These are phyloP conservation scores for Catostylus mosaicus DNA, from an alignment of 30 jellyfish, hydroid and myxozoan species.

Conservation along the genomic window DNA sequence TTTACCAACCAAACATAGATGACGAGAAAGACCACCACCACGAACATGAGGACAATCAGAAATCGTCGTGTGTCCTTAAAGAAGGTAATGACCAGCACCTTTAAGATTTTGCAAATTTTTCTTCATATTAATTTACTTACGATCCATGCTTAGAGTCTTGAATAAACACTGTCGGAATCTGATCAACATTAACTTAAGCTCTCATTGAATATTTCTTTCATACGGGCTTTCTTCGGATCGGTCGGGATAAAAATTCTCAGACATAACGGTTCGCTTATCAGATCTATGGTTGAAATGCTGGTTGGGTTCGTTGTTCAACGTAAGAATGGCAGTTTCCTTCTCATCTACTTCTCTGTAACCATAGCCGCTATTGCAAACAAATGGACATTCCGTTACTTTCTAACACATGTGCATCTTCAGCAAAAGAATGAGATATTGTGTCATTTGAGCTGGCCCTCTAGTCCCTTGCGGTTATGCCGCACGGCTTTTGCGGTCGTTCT, in stretches of 20 bases:
- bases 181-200: conserved; percentile 23
- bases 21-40: conserved; percentile 4
- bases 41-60: conserved; percentile 4
- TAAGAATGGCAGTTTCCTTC: conserved; percentile 38
- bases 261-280: conserved; percentile 75
- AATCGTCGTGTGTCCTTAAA: conserved; percentile 46
- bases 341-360: not conserved
- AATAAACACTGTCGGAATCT: conserved; percentile 33
- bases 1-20: conserved; percentile 64
- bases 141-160: not conserved
- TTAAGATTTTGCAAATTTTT: not conserved
- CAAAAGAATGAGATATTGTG: conserved; percentile 10
- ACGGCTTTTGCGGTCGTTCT: conserved; percentile 43
- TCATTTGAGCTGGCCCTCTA: conserved; percentile 3
- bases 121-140: not conserved
- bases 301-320: conserved; percentile 25
- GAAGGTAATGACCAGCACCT: conserved; percentile 5
- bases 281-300: conserved; percentile 42
- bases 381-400: conserved; percentile 19
- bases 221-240: conserved; percentile 10
- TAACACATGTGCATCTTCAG: not conserved
- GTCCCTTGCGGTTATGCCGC: conserved; percentile 29
- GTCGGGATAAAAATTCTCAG: conserved; percentile 37
- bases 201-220: conserved; percentile 1
- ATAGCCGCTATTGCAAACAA: conserved; percentile 9